Percentiles rank a stretch among this genome's conserved stretches.
phyloP scores from a whole-genome alignment of 2,113 vertebrate genomes.

The Nematolebias whitei region DNA sequence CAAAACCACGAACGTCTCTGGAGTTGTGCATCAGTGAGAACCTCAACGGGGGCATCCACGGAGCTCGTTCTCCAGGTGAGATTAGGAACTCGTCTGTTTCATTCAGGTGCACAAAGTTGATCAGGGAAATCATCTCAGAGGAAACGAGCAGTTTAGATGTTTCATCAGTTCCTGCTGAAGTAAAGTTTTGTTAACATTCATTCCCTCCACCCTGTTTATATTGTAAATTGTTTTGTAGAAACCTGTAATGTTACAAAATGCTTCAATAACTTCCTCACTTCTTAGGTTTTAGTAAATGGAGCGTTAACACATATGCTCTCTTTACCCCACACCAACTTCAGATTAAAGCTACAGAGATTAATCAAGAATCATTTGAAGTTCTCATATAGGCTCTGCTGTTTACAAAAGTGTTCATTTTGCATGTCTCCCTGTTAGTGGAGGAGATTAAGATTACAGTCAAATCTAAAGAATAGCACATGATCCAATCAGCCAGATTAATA shows the following conservation, averaged over 20 bases:
- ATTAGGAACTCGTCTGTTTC: background rate
- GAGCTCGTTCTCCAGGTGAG: constrained; percentile 90
- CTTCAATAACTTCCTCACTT: no score
- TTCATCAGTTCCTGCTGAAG: background rate
- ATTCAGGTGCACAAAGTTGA: background rate
- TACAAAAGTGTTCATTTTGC: no score
- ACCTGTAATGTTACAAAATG: background rate
- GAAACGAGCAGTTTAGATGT: background rate
- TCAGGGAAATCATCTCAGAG: background rate
- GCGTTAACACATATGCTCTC: background rate
- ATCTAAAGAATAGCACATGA: background rate
- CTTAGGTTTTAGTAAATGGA: background rate
- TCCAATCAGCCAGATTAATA: no score
- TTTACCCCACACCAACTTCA: background rate
- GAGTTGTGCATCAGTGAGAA: constrained; percentile 89
- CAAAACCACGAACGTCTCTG: constrained; percentile 91
- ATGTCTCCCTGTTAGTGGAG: no score
- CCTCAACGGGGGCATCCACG: constrained; percentile 91
- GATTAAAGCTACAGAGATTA: background rate
- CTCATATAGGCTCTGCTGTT: no score
- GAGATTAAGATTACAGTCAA: no score
- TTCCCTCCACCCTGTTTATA: constrained; percentile 4
- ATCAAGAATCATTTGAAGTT: no score
- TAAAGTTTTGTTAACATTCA: constrained; percentile 27
- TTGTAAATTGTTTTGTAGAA: constrained; percentile 48